phyloP scores from a whole-genome alignment of 2,113 vertebrate species.

The Sakesphorus luctuosus region DNA sequence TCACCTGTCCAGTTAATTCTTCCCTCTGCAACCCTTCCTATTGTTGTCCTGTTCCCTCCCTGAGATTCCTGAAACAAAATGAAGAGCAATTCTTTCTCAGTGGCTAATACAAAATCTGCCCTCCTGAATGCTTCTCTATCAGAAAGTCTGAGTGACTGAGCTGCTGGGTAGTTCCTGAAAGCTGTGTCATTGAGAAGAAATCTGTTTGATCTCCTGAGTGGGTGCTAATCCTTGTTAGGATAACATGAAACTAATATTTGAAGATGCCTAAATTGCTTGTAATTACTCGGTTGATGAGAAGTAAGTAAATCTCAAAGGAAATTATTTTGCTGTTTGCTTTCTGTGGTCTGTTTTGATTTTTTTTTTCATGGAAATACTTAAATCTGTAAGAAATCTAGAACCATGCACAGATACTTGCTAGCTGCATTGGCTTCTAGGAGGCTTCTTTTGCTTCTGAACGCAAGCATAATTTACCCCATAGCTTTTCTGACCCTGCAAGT shows the following conservation, averaged over 20 bases:
- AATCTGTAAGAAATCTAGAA: background rate
- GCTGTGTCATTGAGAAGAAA: background rate
- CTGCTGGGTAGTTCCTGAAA: background rate
- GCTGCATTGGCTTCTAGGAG: background rate
- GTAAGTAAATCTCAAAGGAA: background rate
- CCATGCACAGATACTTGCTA: background rate
- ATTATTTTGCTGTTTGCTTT: background rate
- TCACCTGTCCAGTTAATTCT: rapidly evolving
- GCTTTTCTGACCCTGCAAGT: background rate
- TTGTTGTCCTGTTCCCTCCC: background rate
- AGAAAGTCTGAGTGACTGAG: background rate
- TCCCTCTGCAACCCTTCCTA: background rate
- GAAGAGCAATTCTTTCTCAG: background rate
- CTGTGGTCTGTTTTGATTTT: background rate
- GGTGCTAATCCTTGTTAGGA: background rate
- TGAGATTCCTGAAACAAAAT: background rate
- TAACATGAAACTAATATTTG: background rate
- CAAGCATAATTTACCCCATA: background rate
- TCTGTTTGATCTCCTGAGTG: background rate
- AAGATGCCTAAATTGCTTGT: background rate
- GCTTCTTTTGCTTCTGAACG: background rate
- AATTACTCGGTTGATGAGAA: background rate
- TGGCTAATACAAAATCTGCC: background rate
- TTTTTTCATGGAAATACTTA: background rate
- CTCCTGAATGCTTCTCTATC: background rate